Conservation (phyloP, 2,113 vertebrate genomes). For the Thinocorus orbignyianus region DNA sequence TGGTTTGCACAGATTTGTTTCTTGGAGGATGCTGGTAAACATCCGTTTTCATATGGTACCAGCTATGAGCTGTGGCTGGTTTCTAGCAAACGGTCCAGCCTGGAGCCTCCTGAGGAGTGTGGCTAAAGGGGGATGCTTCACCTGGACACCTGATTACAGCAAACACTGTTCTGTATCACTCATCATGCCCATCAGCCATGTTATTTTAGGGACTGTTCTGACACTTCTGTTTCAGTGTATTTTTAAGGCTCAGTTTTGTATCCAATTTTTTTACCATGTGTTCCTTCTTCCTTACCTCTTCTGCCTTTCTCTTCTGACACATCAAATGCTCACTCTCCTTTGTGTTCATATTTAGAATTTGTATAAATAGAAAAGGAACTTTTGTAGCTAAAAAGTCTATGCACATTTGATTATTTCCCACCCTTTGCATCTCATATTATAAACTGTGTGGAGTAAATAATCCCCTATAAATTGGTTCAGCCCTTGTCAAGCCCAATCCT, state of each 20-base stretch:
- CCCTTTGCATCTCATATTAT: neutral
- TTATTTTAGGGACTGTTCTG: constrained; percentile 9
- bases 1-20: neutral
- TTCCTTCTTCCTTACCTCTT: neutral
- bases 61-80: neutral
- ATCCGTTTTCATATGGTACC: neutral
- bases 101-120: neutral
- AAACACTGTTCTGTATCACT: neutral
- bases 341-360: neutral
- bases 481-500: neutral
- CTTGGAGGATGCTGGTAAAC: neutral
- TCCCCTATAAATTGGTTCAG: neutral
- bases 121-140: neutral
- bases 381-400: neutral
- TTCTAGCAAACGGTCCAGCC: neutral
- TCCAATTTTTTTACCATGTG: neutral
- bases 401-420: neutral
- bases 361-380: neutral
- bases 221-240: neutral
- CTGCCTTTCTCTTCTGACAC: neutral
- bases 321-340: neutral
- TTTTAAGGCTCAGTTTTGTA: neutral
- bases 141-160: neutral
- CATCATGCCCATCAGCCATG: neutral
- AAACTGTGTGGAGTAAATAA: neutral